Base-by-base conservation (phyloP, 53 echinoderm and acorn worm genomes). In the Patiria pectinifera region DNA sequence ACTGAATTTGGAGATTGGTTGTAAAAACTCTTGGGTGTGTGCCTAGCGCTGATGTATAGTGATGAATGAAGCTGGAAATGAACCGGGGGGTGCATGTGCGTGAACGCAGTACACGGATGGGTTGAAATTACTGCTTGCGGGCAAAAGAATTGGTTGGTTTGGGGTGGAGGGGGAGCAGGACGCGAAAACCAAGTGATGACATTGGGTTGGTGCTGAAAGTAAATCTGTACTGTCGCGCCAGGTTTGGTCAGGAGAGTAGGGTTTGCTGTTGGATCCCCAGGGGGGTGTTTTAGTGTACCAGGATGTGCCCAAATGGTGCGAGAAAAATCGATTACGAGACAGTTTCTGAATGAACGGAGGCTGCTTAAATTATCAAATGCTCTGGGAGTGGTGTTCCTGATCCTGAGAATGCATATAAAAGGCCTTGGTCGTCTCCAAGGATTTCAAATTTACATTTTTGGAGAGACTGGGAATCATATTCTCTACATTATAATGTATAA, bases 61-160 rank as follows among this genome's bases (percentile, higher is more conserved):
- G 88, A 88, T 88, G 88, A 88, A 77, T 88, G 88, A 78, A 77
- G 88, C n/a, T 18, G 19, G 43, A 45, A 78, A 59, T 59, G 25
- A n/a, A 15, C n/a, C 5, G 23, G 21, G 59, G 82, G 53, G 53
- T 53, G 53, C 53, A 53, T 59, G 58, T 9, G 6, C 16, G 82
- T 21, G 82, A 12, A 58, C n/a, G 59, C 18, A 22, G 53, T 35
- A 78, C 60, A 43, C 59, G 60, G 78, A 58, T 25, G 62, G 78
- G 22, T 58, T 87, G 87, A 71, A 72, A 49, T 48, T 75, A 48
- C 58, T 76, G 59, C 76, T 25, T 22, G 24, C 58, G 58, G 58
- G 75, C 26, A 87, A 60, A 18, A 26, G 23, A 87, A 53, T 53
- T 53, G 53, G 53, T 53, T 53, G 53, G 53, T 53, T 53, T 5